Conservation (phyloP, 2,113 vertebrate species). For the Microtus richardsoni region DNA sequence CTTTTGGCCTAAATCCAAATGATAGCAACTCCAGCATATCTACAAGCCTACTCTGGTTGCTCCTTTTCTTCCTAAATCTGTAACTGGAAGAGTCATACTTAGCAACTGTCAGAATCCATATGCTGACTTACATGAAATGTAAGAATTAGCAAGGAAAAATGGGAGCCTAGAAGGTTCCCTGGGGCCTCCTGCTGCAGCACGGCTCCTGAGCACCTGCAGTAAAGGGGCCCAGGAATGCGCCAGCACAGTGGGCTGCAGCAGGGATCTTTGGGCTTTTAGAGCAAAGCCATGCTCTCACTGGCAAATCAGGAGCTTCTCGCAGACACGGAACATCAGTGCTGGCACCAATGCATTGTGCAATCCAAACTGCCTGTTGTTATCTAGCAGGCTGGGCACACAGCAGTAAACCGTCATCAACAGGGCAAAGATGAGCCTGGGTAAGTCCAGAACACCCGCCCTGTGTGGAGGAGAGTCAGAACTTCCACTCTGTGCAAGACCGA, state of each 20-base stretch:
- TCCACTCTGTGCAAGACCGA: too few species aligned
- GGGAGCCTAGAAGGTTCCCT: neutral
- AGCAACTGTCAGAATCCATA: neutral
- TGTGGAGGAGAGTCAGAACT: too few species aligned
- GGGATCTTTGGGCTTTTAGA: neutral
- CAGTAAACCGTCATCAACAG: neutral
- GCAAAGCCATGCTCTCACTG: neutral
- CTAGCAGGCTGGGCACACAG: neutral
- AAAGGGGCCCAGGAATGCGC: neutral
- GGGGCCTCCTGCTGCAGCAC: accelerated
- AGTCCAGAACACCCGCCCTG: neutral
- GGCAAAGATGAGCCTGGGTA: neutral
- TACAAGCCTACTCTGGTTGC: neutral
- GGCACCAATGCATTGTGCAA: neutral
- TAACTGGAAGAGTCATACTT: neutral
- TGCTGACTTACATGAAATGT: neutral
- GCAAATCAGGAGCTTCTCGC: too few species aligned
- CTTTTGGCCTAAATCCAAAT: neutral
- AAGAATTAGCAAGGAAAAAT: neutral
- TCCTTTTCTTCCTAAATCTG: neutral
- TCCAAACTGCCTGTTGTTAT: neutral
- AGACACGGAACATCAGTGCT: too few species aligned
- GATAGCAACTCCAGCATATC: neutral
- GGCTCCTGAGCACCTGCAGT: neutral
- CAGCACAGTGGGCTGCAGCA: neutral